Evolutionary conservation across 2,797 vertebrate species (phyloP).

Genomic region (Avahi laniger): DNA sequence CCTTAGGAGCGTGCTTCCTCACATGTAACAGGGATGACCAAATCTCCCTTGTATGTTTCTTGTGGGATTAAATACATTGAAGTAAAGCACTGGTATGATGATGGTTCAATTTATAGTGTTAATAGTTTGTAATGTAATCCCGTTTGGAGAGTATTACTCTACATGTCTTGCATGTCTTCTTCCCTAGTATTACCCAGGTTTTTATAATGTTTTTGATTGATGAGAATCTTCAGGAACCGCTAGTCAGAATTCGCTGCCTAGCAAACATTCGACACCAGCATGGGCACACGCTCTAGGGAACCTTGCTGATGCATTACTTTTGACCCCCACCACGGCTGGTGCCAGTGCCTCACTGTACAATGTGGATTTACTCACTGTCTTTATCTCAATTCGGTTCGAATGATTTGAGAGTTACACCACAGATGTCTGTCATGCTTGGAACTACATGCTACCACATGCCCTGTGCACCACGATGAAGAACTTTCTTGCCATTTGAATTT

Average conservation of each 20-base stretch:
- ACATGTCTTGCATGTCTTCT: neutral
- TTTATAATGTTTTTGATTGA: slow-evolving; percentile 31
- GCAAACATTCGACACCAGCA: neutral
- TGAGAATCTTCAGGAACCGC: neutral
- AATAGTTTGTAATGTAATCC: slow-evolving; percentile 14
- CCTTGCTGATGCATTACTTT: neutral
- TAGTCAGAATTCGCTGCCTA: neutral
- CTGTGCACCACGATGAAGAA: neutral
- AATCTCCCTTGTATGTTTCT: neutral
- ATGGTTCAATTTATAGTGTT: neutral
- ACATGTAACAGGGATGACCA: neutral
- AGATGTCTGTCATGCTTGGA: slow-evolving; percentile 40
- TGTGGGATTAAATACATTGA: neutral
- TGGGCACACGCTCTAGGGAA: neutral
- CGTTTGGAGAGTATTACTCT: neutral
- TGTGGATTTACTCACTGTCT: neutral
- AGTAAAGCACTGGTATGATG: neutral
- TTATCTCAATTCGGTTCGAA: slow-evolving; percentile 38
- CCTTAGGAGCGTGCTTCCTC: neutral
- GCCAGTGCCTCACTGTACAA: slow-evolving; percentile 30
- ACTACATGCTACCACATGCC: slow-evolving; percentile 38
- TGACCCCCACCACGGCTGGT: neutral
- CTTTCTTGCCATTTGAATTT: slow-evolving; percentile 17
- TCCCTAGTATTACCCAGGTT: neutral
- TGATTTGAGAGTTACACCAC: slow-evolving; percentile 43